phyloP scores from a whole-genome alignment of 2,888 invertebrate species.

The Listrodromus nycthemerus region DNA sequence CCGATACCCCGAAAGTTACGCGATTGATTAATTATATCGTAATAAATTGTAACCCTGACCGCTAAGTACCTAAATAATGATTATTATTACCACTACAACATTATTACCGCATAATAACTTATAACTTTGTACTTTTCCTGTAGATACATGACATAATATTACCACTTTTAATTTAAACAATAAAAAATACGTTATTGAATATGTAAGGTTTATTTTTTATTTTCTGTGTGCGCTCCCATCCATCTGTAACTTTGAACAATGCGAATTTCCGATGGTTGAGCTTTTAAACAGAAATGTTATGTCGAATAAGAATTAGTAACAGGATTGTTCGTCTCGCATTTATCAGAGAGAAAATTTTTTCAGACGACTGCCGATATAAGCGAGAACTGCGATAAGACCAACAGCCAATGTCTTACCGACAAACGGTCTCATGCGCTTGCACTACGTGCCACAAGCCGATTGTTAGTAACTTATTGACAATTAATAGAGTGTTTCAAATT shows the following conservation, averaged over 20 bases:
- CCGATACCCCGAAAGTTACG: constrained; percentile 20
- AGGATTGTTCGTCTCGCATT: not conserved
- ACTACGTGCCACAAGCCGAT: constrained; percentile 4
- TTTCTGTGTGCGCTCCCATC: not conserved
- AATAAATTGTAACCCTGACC: constrained; percentile 55
- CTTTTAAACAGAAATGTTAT: no score
- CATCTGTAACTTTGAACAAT: not conserved
- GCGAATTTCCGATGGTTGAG: not conserved
- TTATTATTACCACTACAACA: constrained; percentile 68
- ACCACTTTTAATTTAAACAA: constrained; percentile 82
- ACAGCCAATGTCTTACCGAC: not conserved
- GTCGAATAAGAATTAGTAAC: no score
- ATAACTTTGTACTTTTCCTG: constrained; percentile 83
- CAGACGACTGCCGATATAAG: not conserved
- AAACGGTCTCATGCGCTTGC: not conserved
- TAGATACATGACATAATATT: constrained; percentile 82
- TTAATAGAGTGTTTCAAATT: not conserved
- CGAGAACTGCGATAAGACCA: not conserved
- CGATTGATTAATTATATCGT: constrained; percentile 69
- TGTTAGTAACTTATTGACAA: constrained; percentile 8
- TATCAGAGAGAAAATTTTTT: not conserved
- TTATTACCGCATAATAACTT: constrained; percentile 77
- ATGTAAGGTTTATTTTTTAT: not conserved
- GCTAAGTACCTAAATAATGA: constrained; percentile 67
- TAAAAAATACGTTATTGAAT: constrained; percentile 81